Percentiles rank a stretch among this genome's conserved stretches.
Evolutionary conservation across 2,888 invertebrate genomes (phyloP).

Genomic region (Dexiosoma caninum): DNA sequence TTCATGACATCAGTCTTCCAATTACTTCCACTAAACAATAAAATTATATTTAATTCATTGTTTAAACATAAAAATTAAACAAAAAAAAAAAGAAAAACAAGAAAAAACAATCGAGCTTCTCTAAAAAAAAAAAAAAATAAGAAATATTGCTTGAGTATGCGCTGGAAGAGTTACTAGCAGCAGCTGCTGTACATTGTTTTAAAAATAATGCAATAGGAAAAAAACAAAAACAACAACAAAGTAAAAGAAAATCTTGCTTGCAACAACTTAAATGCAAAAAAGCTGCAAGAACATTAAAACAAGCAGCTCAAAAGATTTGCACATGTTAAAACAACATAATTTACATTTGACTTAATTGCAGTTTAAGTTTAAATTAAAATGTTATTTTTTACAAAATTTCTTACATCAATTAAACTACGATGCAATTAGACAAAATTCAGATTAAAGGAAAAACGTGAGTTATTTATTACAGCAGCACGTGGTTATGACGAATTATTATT

Average conservation of each 20-base stretch:
- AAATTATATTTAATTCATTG: constrained; percentile 62
- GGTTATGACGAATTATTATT: background rate
- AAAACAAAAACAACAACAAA: background rate
- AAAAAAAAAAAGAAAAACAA: constrained; percentile 2
- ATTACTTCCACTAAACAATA: constrained; percentile 49
- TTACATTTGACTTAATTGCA: constrained; percentile 35
- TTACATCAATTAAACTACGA: background rate
- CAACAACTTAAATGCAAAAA: background rate
- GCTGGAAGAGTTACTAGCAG: no score
- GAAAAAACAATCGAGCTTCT: constrained; percentile 18
- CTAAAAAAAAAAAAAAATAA: background rate
- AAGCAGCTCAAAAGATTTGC: constrained; percentile 24
- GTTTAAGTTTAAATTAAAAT: constrained; percentile 4
- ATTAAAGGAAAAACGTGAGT: background rate
- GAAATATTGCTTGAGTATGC: background rate
- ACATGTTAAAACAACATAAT: constrained; percentile 42
- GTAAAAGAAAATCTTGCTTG: background rate
- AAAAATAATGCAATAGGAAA: background rate
- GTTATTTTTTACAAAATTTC: background rate
- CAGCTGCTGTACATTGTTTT: background rate
- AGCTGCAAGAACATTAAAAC: background rate
- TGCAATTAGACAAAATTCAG: background rate
- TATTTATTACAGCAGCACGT: background rate
- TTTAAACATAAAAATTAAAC: constrained; percentile 60
- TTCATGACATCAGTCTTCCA: constrained; percentile 46